A percentile compares a stretch with the other conserved stretches of the same genome.
Evolutionary conservation across 2,888 invertebrate species (phyloP).

Genomic region (Bhutanitis thaidina): DNA sequence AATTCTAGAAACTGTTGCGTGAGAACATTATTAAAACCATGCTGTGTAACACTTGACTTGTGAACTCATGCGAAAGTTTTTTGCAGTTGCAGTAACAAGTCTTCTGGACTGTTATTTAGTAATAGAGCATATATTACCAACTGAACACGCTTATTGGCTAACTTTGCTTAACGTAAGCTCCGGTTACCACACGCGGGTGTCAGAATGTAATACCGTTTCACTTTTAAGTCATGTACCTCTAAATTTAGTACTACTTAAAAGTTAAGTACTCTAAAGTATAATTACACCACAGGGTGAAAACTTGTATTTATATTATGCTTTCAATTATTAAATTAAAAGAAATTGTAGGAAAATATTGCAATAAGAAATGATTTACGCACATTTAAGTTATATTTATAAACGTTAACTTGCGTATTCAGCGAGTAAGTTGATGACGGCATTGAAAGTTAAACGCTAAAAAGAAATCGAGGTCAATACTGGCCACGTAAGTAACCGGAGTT

Average conservation of each 20-base stretch:
- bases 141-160: constrained; percentile 61
- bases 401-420: constrained; percentile 27
- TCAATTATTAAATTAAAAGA: too few species aligned
- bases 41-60: not conserved
- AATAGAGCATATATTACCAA: constrained; percentile 26
- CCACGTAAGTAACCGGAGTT: constrained; percentile 63
- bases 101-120: constrained; percentile 15
- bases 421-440: constrained; percentile 56
- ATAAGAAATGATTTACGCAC: too few species aligned
- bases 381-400: too few species aligned
- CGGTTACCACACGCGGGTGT: constrained; percentile 62
- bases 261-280: constrained; percentile 5
- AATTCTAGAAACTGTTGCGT: constrained; percentile 14
- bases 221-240: constrained; percentile 45
- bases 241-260: constrained; percentile 32
- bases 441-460: constrained; percentile 74
- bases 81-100: constrained; percentile 11
- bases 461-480: constrained; percentile 78
- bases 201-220: constrained; percentile 65
- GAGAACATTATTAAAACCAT: not conserved
- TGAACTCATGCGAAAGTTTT: constrained; percentile 22
- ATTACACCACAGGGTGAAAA: too few species aligned
- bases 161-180: constrained; percentile 60
- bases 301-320: too few species aligned
- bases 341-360: too few species aligned